Evolutionary conservation across 2,888 invertebrate species (phyloP).

Genomic region (Strigamia transsilvanica): DNA sequence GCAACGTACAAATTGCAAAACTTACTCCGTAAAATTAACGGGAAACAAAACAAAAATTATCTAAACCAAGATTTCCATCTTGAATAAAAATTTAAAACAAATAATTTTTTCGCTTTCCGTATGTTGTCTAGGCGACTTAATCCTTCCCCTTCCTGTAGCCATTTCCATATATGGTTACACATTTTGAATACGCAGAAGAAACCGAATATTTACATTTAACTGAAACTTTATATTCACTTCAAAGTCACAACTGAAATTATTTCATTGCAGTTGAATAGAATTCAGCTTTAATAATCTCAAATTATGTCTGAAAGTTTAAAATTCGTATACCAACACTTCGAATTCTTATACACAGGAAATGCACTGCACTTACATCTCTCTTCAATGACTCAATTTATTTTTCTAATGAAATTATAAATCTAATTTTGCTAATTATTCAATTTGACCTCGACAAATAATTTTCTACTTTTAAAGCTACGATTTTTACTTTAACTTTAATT

Average conservation of each 20-base stretch:
- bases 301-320: no score
- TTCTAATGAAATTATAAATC: no score
- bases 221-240: background rate
- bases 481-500: no score
- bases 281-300: no score
- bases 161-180: background rate
- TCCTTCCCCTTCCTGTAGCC: background rate
- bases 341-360: no score
- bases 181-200: background rate
- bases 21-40: conserved; percentile 22
- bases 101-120: background rate
- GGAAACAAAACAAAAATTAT: background rate
- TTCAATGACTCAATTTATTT: no score
- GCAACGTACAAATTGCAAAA: conserved; percentile 37
- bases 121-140: background rate
- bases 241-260: background rate
- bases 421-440: no score
- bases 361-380: no score
- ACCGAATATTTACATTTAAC: background rate
- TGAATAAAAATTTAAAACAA: background rate
- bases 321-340: no score
- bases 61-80: background rate
- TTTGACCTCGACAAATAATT: no score
- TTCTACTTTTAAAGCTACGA: no score
- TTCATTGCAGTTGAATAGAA: background rate